phyloP scores from a whole-genome alignment of 2,113 vertebrate genomes.

The Chamaea fasciata region DNA sequence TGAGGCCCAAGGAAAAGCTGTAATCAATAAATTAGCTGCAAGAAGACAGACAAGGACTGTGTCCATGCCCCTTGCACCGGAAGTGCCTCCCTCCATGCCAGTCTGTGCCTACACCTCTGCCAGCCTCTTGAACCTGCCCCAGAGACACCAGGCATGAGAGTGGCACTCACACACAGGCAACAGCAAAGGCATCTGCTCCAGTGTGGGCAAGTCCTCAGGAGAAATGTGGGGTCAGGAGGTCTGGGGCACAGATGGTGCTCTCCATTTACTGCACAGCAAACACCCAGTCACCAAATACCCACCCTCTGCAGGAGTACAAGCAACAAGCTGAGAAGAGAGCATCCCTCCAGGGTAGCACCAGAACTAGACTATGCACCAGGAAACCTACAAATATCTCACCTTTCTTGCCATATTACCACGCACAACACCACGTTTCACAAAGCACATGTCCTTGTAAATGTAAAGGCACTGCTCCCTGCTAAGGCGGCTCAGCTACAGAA shows the following conservation, averaged over 20 bases:
- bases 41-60: neutral
- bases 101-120: neutral
- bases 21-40: neutral
- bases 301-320: rapidly evolving
- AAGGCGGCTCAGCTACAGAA: neutral
- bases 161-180: neutral
- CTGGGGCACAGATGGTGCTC: neutral
- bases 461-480: neutral
- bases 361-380: neutral
- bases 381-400: neutral
- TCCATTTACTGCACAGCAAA: neutral
- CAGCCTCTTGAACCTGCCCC: neutral
- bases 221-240: neutral
- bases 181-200: neutral
- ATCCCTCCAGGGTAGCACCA: neutral
- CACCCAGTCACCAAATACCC: neutral
- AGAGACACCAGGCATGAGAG: rapidly evolving
- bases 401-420: neutral
- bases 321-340: neutral
- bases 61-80: neutral
- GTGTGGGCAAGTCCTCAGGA: neutral
- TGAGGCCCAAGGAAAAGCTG: neutral
- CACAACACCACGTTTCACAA: neutral
- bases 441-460: neutral
- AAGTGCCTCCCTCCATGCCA: neutral